Evolutionary conservation across 2,797 vertebrate genomes (phyloP), one percentile per base, ranked within the genome.

Genomic region (Schizothorax lantsangensis): DNA sequence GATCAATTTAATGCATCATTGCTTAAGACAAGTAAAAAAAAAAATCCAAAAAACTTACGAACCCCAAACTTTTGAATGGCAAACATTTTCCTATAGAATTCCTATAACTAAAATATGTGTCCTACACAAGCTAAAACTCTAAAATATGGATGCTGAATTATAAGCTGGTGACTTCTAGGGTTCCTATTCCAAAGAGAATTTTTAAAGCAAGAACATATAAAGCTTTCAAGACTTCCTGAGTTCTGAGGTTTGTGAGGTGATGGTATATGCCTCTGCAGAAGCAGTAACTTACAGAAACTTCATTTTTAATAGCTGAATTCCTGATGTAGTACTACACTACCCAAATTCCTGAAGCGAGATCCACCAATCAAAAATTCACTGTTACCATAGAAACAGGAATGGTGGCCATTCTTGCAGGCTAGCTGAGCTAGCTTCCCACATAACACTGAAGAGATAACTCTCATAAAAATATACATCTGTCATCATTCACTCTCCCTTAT

Each of bases 301-400:
- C 4, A 26, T 43, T 79, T 62, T 79, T 79, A 43, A 62, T 43
- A 79, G 78, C 57, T 9, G 57, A 40, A 43, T 79, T 59, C 33
- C 11, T 45, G 26, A 83, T 45, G 10, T 23, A 43, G 52, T 62
- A 84, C n/a, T 64, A n/a, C 26, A 75, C 43, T 66, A 64, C 57
- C 54, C 57, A 84, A 62, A 59, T 62, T 79, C 57, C 40, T 79
- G n/a, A 79, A 64, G 57, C 8, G 26, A 62, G 38, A 30, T 84
- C 30, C 54, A 64, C 82, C 26, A 49, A 75, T 47, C 40, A 84
- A n/a, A 23, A 75, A 33, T 43, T n/a, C 6, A 6, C 19, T 23
- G 66, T 38, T 71, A 59, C 68, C 49, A 43, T 83, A 40, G 78
- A 79, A 59, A 82, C 66, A 72, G 47, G 21, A 82, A 71, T 40